Percentiles rank a stretch among this genome's conserved stretches.
phyloP scores from a whole-genome alignment of 2,888 invertebrate species.

The Patella depressa region DNA sequence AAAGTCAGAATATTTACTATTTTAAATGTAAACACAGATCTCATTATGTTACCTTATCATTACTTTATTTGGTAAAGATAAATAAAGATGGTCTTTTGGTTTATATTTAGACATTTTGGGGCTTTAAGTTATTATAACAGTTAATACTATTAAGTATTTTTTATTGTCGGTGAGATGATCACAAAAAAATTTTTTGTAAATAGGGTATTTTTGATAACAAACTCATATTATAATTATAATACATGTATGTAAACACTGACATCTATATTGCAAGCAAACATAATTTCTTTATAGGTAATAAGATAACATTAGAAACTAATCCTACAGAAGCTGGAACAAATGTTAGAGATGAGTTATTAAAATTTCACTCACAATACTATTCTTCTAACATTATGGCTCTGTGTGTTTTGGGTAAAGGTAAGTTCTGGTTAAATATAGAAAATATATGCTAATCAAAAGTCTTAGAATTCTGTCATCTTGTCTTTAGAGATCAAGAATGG shows the following conservation, averaged over 20 bases:
- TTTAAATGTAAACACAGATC: too few relatives aligned
- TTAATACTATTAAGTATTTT: too few relatives aligned
- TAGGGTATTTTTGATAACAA: not conserved
- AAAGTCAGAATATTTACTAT: too few relatives aligned
- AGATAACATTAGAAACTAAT: constrained; percentile 82
- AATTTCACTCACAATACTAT: constrained; percentile 93
- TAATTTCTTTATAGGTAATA: constrained; percentile 73
- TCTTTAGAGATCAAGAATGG: too few relatives aligned
- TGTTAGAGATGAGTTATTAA: constrained; percentile 86
- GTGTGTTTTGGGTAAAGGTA: constrained; percentile 85
- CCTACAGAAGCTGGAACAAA: constrained; percentile 88
- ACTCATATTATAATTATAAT: not conserved
- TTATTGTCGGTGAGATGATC: too few relatives aligned
- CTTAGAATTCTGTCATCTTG: too few relatives aligned
- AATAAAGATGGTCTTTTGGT: too few relatives aligned
- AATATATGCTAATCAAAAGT: too few relatives aligned
- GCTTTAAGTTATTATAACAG: too few relatives aligned
- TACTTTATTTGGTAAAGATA: too few relatives aligned
- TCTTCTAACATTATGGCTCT: constrained; percentile 95
- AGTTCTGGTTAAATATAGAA: not conserved
- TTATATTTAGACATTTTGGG: too few relatives aligned
- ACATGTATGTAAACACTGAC: not conserved
- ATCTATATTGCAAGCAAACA: not conserved
- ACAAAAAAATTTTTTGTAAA: too few relatives aligned
- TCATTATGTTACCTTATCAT: not conserved